Evolutionary conservation across 2,888 invertebrate species (phyloP).

Genomic region (Drosophila multiciliata): DNA sequence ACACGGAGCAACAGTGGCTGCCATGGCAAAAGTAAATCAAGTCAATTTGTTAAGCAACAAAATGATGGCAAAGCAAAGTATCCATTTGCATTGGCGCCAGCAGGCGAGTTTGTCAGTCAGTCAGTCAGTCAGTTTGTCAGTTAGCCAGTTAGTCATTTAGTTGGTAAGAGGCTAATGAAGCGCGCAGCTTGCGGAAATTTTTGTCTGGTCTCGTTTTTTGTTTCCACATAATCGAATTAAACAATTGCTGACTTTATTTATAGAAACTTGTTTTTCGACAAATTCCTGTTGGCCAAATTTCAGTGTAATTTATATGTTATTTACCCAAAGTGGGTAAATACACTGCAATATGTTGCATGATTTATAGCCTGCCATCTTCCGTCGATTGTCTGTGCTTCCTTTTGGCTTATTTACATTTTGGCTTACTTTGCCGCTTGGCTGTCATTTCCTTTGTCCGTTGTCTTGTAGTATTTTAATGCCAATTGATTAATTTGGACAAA

Average conservation of each 20-base stretch:
- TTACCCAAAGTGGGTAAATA: slow-evolving; percentile 57
- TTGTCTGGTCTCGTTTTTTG: slow-evolving; percentile 2
- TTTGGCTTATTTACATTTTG: slow-evolving; percentile 51
- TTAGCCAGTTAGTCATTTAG: slow-evolving; percentile 11
- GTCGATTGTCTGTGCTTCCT: slow-evolving; percentile 50
- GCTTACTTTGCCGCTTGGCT: slow-evolving; percentile 27
- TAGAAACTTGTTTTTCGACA: slow-evolving; percentile 32
- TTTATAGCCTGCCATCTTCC: slow-evolving; percentile 65
- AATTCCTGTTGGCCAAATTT: slow-evolving; percentile 64
- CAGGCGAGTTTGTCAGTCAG: slow-evolving; percentile 9
- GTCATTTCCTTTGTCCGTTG: slow-evolving; percentile 47
- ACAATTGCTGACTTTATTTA: slow-evolving; percentile 37
- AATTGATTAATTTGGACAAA: slow-evolving; percentile 76
- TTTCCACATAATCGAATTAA: slow-evolving; percentile 49
- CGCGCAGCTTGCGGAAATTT: slow-evolving; percentile 37
- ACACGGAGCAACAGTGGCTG: slow-evolving; percentile 3
- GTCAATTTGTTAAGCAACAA: slow-evolving; percentile 66
- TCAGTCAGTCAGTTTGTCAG: slow-evolving; percentile 9
- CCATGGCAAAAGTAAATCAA: slow-evolving; percentile 58
- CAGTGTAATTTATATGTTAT: slow-evolving; percentile 74
- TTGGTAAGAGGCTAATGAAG: slow-evolving; percentile 61
- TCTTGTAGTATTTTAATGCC: slow-evolving; percentile 54
- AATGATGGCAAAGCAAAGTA: slow-evolving; percentile 55
- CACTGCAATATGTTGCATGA: slow-evolving; percentile 75
- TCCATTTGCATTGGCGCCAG: slow-evolving; percentile 70